These are phyloP conservation scores for Sesamia nonagrioides DNA, from an alignment of 1,140 invertebrate genomes.

Conservation along the genomic window DNA sequence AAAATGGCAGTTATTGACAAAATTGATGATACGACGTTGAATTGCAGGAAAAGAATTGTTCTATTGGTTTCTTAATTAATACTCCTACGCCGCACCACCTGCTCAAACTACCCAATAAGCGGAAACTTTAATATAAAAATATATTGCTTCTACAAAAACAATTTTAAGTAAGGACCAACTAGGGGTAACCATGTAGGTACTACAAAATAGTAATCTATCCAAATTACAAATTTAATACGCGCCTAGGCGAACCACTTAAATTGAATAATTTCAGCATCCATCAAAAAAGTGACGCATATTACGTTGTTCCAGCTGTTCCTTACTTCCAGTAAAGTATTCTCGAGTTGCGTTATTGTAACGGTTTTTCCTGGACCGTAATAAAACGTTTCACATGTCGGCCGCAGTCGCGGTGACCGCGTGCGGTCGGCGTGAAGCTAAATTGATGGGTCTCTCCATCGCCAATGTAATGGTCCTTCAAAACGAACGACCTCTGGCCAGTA, in stretches of 20 bases:
- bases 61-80: conserved; percentile 4
- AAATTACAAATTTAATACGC: conserved; percentile 48
- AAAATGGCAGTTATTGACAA: too few species aligned
- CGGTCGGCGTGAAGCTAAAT: conserved; percentile 80
- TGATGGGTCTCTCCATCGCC: conserved; percentile 83
- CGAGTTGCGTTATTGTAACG: conserved; percentile 74
- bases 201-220: conserved; percentile 8
- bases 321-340: conserved; percentile 56
- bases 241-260: conserved; percentile 32
- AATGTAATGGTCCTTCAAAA: conserved; percentile 85
- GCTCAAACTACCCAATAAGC: conserved; percentile 5
- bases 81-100: neutral
- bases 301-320: conserved; percentile 49
- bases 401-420: conserved; percentile 74
- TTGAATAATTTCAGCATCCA: conserved; percentile 47
- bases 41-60: neutral
- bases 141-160: neutral
- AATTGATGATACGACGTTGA: neutral
- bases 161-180: neutral
- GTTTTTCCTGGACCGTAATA: conserved; percentile 82
- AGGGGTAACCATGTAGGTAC: neutral
- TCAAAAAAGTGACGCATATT: conserved; percentile 50
- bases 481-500: conserved; percentile 76
- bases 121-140: neutral
- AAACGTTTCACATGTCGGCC: conserved; percentile 84